Percentiles rank a stretch among this genome's conserved stretches.
Conservation (phyloP, 2,113 vertebrate species). For the Odocoileus virginianus region DNA sequence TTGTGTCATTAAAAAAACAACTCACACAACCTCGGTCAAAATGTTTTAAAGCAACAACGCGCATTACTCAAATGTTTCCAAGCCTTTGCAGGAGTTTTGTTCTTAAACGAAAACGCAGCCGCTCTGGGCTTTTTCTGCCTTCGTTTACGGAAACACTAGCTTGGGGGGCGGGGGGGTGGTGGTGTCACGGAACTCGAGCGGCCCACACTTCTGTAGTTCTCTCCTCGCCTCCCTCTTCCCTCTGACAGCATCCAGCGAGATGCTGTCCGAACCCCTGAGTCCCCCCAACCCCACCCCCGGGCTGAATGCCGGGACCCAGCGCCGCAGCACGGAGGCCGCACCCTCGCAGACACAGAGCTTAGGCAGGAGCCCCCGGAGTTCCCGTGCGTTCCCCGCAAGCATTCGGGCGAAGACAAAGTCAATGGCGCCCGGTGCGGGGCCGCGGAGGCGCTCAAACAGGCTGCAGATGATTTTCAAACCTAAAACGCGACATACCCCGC, state of each 20-base stretch:
- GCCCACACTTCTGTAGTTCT: not conserved
- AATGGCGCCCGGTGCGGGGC: accelerated
- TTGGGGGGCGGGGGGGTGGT: too few species aligned
- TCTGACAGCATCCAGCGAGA: not conserved
- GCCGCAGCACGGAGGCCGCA: not conserved
- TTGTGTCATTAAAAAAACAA: slow-evolving; percentile 58
- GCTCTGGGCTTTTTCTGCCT: not conserved
- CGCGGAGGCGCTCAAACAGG: not conserved
- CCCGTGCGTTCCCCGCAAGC: not conserved
- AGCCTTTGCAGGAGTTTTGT: slow-evolving; percentile 25
- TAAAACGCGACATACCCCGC: not conserved
- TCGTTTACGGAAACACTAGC: not conserved
- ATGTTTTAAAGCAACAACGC: slow-evolving; percentile 50
- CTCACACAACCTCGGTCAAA: slow-evolving; percentile 20
- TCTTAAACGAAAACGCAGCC: slow-evolving; percentile 5
- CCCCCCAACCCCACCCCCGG: not conserved
- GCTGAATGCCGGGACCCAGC: not conserved
- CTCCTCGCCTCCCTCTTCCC: not conserved
- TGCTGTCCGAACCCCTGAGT: accelerated
- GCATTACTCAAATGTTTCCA: slow-evolving; percentile 7
- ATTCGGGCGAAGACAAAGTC: not conserved
- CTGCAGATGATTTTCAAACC: not conserved
- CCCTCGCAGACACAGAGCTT: not conserved
- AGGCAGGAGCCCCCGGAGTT: not conserved
- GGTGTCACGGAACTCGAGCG: not conserved